Conservation (phyloP, 2,113 vertebrate species). For the Gorsachius goisagi region DNA sequence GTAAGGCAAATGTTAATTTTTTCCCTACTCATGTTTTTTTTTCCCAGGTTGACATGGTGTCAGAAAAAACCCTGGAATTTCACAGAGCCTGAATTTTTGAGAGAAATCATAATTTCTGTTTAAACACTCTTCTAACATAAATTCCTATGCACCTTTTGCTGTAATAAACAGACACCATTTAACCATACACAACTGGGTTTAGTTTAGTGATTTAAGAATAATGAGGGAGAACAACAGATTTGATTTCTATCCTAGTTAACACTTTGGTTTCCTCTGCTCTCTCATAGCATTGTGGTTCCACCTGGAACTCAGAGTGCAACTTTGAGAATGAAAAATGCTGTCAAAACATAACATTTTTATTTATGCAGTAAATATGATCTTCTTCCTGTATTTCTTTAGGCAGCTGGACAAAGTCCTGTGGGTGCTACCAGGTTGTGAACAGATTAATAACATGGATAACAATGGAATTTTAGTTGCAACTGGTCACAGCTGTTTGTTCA, state of each 20-base stretch:
- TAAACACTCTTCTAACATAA: background rate
- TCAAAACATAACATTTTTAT: background rate
- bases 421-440: slow-evolving; percentile 33
- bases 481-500: background rate
- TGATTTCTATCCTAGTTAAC: background rate
- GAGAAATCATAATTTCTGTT: background rate
- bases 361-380: background rate
- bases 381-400: slow-evolving; percentile 2
- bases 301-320: background rate
- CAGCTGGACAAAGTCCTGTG: slow-evolving; percentile 13
- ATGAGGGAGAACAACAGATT: background rate
- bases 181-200: background rate
- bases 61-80: background rate
- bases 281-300: background rate
- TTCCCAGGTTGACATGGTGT: background rate
- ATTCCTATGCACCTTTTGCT: background rate
- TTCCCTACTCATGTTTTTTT: rapidly evolving
- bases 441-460: slow-evolving; percentile 40
- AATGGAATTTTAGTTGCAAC: background rate
- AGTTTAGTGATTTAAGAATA: background rate
- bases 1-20: background rate
- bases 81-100: background rate
- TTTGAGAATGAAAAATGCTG: background rate
- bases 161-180: background rate
- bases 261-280: background rate